These are phyloP conservation scores for Ceratina australensis DNA, from an alignment of 1,140 invertebrate species.

Conservation along the genomic window DNA sequence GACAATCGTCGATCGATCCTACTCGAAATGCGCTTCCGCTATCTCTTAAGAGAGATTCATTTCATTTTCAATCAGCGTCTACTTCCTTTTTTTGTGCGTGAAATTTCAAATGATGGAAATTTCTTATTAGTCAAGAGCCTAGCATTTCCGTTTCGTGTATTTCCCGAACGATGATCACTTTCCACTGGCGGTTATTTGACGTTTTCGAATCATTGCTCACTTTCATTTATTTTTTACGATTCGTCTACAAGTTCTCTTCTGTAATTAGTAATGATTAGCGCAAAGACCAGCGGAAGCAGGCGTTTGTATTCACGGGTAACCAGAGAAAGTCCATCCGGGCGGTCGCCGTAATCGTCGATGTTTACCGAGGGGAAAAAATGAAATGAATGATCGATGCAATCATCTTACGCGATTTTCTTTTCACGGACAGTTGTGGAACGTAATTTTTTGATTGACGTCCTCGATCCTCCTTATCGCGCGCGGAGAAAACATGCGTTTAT, in stretches of 20 bases:
- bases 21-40: no score
- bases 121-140: neutral
- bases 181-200: neutral
- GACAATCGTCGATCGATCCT: constrained; percentile 2
- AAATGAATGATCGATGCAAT: neutral
- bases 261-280: neutral
- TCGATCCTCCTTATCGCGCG: neutral
- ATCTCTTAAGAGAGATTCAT: neutral
- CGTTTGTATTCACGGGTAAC: no score
- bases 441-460: neutral
- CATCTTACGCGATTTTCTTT: neutral
- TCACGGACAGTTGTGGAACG: neutral
- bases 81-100: no score
- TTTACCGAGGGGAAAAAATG: constrained; percentile 1
- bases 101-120: no score
- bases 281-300: neutral
- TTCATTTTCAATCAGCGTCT: no score
- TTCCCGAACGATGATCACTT: neutral
- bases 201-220: neutral
- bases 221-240: neutral
- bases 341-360: neutral
- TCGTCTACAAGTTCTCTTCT: neutral
- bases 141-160: neutral
- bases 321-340: constrained; percentile 10
- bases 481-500: constrained; percentile 9